Evolutionary conservation across 2,113 vertebrate genomes (phyloP).

Genomic region (Podarcis raffonei): DNA sequence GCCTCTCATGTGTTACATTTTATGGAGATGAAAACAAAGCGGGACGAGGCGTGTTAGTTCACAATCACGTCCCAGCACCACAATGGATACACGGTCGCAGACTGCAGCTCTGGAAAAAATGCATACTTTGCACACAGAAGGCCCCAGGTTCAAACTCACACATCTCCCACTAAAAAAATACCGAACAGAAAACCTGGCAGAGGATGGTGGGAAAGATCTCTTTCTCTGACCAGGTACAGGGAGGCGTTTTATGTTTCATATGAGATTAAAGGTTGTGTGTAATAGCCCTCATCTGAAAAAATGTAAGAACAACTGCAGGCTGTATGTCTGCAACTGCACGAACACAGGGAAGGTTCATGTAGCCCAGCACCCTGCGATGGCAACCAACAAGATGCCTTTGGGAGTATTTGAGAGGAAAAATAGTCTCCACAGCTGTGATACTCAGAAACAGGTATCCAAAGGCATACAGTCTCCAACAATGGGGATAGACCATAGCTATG

Average conservation of each 20-base stretch:
- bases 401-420: too few species aligned
- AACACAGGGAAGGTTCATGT: too few species aligned
- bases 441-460: too few species aligned
- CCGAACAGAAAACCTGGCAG: not conserved
- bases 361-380: too few species aligned
- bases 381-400: too few species aligned
- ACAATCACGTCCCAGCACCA: not conserved
- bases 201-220: not conserved
- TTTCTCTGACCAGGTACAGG: not conserved
- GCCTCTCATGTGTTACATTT: not conserved
- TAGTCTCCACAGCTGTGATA: too few species aligned
- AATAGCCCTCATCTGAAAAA: not conserved
- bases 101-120: not conserved
- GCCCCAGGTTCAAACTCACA: not conserved
- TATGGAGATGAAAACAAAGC: not conserved
- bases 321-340: not conserved
- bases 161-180: not conserved
- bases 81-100: not conserved
- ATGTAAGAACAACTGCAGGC: not conserved
- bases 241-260: not conserved
- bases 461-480: too few species aligned
- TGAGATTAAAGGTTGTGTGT: not conserved
- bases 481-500: too few species aligned
- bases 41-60: not conserved
- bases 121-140: not conserved